Evolutionary conservation across 2,113 vertebrate genomes (phyloP).

Genomic region (Pterocles gutturalis): DNA sequence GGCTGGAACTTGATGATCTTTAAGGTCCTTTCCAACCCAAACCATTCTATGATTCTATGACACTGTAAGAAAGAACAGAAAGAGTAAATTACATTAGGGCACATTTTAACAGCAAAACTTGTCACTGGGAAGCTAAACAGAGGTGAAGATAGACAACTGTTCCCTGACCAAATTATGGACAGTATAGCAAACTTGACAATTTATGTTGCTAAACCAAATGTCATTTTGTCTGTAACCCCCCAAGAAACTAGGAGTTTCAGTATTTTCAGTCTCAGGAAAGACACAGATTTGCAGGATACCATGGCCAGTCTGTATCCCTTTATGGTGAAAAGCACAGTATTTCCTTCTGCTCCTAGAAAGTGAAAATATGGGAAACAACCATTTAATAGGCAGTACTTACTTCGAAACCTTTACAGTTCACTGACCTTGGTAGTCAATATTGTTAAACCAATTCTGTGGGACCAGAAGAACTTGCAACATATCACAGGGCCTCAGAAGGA

Average conservation of each 20-base stretch:
- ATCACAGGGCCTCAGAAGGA: neutral
- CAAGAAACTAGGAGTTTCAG: neutral
- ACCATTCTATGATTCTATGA: too few relatives aligned
- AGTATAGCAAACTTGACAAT: neutral
- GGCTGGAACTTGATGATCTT: too few relatives aligned
- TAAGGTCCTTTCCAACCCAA: too few relatives aligned
- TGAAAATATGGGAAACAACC: neutral
- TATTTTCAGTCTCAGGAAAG: neutral
- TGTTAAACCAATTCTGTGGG: neutral
- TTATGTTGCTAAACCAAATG: neutral
- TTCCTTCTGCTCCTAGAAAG: neutral
- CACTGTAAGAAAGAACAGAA: neutral
- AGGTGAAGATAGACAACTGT: neutral
- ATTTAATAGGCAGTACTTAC: neutral
- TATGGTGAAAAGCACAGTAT: neutral
- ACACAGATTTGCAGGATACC: neutral
- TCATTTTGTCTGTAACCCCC: neutral
- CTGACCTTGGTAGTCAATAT: neutral
- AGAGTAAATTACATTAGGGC: neutral
- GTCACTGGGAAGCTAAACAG: neutral
- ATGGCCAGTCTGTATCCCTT: neutral
- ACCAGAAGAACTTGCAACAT: neutral
- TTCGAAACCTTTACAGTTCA: neutral
- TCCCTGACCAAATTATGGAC: neutral
- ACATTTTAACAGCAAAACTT: neutral